Base-by-base conservation (phyloP, 1,140 invertebrate genomes). In the Gryllus bimaculatus region DNA sequence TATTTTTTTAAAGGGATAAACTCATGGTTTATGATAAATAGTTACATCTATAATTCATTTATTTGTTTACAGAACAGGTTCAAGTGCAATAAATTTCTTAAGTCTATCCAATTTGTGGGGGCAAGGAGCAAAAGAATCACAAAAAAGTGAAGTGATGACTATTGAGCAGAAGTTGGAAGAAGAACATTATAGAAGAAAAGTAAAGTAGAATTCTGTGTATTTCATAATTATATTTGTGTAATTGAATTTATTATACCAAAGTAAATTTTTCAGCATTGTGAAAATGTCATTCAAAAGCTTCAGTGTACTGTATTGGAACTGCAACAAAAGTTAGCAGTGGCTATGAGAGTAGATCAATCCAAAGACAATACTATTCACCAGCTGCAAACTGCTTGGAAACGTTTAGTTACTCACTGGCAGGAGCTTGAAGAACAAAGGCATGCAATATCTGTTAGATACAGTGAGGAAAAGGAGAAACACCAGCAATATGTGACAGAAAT, bases 321-420 rank as follows among this genome's bases (percentile, higher is more conserved):
- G 81, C 91, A 94, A 85, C 92, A 95, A 83, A 91, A 92, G 81
- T 83, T 95, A 47, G 92, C 93, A 0, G 93, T 94, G 4, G 93
- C 93, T 7, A 84, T 94, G 13, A 89, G 90, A 84, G 90, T 95
- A 0, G 93, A 94, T 84, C 88, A 89, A 74, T 87, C 91, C 8
- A 95, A 95, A 83, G 93, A 94, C 83, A 83, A 87, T 18, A 89
- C 91, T 0, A 90, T 95, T 20, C 81, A 84, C 8, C 90, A 91
- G 82, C 88, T 93, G 26, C 88, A 90, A 79, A 86, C 88, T 47
- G 88, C 90, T 7, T 89, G 87, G 86, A 85, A 85, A 15, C 86
- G 86, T 78, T 82, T 88, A n/a, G 87, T 86, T 49, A 82, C 85
- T 48, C 85, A 86, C 78, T 85, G 87, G 81, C 83, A 84, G 49